Evolutionary conservation across 2,888 invertebrate species (phyloP), one percentile per base, ranked within the genome.

Genomic region (Nineta flava): DNA sequence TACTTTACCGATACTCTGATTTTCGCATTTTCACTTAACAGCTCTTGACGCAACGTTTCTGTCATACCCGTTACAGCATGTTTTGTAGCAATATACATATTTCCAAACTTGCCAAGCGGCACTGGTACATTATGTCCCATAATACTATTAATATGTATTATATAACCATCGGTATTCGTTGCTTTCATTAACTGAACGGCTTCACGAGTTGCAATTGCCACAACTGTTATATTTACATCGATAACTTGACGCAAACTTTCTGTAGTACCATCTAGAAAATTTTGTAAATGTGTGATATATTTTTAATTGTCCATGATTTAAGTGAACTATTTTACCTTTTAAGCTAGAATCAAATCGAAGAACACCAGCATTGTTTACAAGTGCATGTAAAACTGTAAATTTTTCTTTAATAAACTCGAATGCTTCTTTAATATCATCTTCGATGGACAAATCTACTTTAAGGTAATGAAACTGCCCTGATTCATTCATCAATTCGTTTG

Each of bases 111-210:
- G 48, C 69, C 66, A 45, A 72, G 70, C 51, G 72, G 62, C 38
- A 69, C 65, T 47, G 72, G 70, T 51, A 72, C 66, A 48, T 67
- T 63, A 57, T 71, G 70, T 32, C 69, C 72, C 17, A 71, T 64
- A 46, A 71, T 60, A 54, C 72, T 80, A 61, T 75, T 77, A 49
- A 81, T 68, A 49, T 77, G 69, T 48, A 81, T 66, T 53, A 81
- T 73, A 54, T 79, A 78, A 0, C 77, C 79, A 15, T 38, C 38
- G 40, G 70, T 69, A 1, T 66, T 62, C 1, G 67, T 63, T 21
- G 67, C 66, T 32, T 66, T 66, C 75, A 80, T 76, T 0, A 70
- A 64, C 50, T 70, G 69, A 0, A 74, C 58, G 0, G 75, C 70
- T 60, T 79, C 77, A 41, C 75, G 67, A 2, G 74, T 65, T 53